Conservation (phyloP, 2,113 vertebrate species). For the Orcinus orca region DNA sequence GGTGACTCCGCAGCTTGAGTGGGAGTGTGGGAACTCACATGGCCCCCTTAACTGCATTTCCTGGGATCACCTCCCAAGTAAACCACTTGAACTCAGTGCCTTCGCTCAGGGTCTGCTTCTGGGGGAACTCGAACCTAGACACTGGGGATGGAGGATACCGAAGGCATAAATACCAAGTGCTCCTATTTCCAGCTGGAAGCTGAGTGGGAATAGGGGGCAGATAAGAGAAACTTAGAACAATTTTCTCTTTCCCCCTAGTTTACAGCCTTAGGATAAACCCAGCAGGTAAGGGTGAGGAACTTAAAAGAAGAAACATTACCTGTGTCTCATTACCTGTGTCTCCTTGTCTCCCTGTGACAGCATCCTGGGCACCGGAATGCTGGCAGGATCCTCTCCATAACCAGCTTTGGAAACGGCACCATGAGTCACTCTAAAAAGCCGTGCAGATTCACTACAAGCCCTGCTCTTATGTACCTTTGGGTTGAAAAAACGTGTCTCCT, state of each 20-base stretch:
- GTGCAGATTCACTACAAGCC: not conserved
- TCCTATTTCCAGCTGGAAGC: not conserved
- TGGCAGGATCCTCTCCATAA: too few species aligned
- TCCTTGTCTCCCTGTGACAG: not conserved
- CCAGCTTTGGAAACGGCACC: accelerated
- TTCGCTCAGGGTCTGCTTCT: not conserved
- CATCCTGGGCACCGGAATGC: too few species aligned
- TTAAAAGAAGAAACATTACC: not conserved
- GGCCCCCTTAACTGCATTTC: not conserved
- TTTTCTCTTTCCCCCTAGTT: accelerated
- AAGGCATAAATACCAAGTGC: too few species aligned
- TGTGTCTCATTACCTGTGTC: not conserved
- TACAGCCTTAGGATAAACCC: not conserved
- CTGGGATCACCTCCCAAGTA: not conserved
- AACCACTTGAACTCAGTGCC: not conserved
- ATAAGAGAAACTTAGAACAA: not conserved
- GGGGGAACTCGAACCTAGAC: not conserved
- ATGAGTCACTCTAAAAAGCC: accelerated
- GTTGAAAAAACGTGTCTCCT: not conserved
- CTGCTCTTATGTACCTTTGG: not conserved
- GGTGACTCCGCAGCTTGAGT: accelerated
- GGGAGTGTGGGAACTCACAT: accelerated
- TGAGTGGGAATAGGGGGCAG: not conserved
- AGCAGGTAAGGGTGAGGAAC: not conserved
- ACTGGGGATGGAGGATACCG: accelerated